These are phyloP conservation scores for Diplazon laetatorius DNA, from an alignment of 2,888 invertebrate genomes.

Conservation along the genomic window DNA sequence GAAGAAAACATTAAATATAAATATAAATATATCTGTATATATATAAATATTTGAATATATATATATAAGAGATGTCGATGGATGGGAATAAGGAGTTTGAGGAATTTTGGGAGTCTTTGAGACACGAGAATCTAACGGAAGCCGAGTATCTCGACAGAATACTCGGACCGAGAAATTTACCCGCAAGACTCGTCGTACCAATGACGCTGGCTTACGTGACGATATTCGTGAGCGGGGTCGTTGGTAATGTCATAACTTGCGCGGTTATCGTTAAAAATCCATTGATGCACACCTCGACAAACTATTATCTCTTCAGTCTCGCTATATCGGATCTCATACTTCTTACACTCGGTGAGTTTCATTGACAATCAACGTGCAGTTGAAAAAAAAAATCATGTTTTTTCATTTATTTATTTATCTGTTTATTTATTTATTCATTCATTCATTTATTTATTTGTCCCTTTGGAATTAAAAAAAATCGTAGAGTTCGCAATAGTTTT, in stretches of 20 bases:
- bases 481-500: too few species aligned
- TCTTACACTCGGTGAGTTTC: conserved; percentile 91
- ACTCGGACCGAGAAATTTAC: conserved; percentile 82
- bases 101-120: conserved; percentile 73
- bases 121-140: conserved; percentile 77
- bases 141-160: conserved; percentile 78
- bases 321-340: conserved; percentile 93
- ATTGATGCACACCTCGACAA: conserved; percentile 94
- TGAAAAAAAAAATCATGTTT: too few species aligned
- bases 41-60: too few species aligned
- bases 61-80: too few species aligned
- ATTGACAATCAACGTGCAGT: too few species aligned
- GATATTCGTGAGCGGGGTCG: conserved; percentile 92
- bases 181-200: conserved; percentile 80
- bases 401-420: too few species aligned
- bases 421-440: too few species aligned
- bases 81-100: conserved; percentile 62
- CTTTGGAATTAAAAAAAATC: too few species aligned
- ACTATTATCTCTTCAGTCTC: conserved; percentile 95
- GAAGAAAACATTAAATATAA: too few species aligned
- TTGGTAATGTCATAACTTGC: conserved; percentile 93
- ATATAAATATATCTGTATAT: too few species aligned
- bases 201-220: conserved; percentile 88
- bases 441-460: too few species aligned
- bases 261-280: conserved; percentile 91